phyloP scores from a whole-genome alignment of 2,113 vertebrate species.

The Dissostichus mawsoni region DNA sequence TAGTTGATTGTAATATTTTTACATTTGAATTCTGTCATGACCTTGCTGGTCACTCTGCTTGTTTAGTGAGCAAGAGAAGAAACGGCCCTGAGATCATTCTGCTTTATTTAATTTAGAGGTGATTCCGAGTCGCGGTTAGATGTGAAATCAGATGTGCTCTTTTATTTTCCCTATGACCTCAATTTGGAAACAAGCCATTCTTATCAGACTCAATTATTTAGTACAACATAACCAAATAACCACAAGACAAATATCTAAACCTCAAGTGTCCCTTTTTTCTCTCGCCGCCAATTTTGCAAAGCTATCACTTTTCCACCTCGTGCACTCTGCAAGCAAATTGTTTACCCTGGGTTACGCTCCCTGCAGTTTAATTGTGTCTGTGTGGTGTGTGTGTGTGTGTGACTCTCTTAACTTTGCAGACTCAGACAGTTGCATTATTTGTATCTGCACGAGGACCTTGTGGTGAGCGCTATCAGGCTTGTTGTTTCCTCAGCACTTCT shows the following conservation, averaged over 20 bases:
- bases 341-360: slow-evolving; percentile 31
- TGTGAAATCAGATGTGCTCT: slow-evolving; percentile 27
- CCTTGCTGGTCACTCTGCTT: too few relatives aligned
- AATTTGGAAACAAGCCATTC: slow-evolving; percentile 34
- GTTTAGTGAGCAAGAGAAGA: not conserved
- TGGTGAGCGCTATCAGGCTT: slow-evolving; percentile 69
- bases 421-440: slow-evolving; percentile 64
- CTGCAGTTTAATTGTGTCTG: slow-evolving; percentile 29
- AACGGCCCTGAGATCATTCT: not conserved
- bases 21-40: not conserved
- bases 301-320: slow-evolving; percentile 32
- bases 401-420: slow-evolving; percentile 65
- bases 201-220: slow-evolving; percentile 19
- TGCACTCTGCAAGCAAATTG: slow-evolving; percentile 1
- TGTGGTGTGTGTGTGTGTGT: not conserved
- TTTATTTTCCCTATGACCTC: slow-evolving; percentile 59
- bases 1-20: too few relatives aligned
- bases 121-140: slow-evolving; percentile 1
- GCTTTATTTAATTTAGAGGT: not conserved
- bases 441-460: slow-evolving; percentile 71
- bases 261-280: slow-evolving; percentile 7
- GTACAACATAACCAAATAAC: slow-evolving; percentile 33
- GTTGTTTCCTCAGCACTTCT: slow-evolving; percentile 71
- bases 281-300: slow-evolving; percentile 8
- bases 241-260: slow-evolving; percentile 21